These are phyloP conservation scores for Pelosia muscerda DNA, from an alignment of 2,888 invertebrate genomes.

Conservation along the genomic window DNA sequence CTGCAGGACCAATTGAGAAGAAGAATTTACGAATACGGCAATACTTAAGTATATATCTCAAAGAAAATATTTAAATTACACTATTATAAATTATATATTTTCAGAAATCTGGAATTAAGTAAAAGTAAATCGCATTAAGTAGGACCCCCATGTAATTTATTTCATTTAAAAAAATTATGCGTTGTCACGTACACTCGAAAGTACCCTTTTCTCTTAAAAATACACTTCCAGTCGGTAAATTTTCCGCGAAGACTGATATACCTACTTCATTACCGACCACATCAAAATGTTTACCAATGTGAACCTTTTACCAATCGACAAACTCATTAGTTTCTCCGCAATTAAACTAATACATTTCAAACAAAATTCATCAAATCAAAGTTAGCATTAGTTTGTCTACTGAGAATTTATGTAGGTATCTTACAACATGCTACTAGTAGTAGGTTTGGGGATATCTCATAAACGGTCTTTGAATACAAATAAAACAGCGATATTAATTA, in stretches of 20 bases:
- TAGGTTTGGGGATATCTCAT: conserved; percentile 13
- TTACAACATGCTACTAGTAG: conserved; percentile 17
- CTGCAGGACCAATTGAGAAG: background rate
- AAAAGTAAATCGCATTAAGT: background rate
- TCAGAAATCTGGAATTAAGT: background rate
- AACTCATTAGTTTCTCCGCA: conserved; percentile 39
- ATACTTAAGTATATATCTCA: background rate
- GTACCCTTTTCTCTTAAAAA: background rate
- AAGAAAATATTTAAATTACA: background rate
- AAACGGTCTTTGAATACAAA: conserved; percentile 4
- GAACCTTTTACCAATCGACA: conserved; percentile 1
- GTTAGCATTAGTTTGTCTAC: conserved; percentile 33
- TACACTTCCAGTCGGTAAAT: background rate
- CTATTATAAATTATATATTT: background rate
- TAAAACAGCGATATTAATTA: conserved; percentile 10
- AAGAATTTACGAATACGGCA: background rate
- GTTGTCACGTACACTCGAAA: conserved; percentile 8
- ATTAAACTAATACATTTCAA: conserved; percentile 41
- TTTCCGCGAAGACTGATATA: background rate
- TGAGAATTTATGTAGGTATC: conserved; percentile 33
- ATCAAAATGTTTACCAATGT: background rate
- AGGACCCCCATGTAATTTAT: conserved; percentile 13
- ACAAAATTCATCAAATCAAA: conserved; percentile 41
- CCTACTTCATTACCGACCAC: background rate
- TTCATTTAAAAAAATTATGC: conserved; percentile 18